Evolutionary conservation across 2,888 invertebrate species (phyloP), one percentile per base, ranked within the genome.

Genomic region (Drosophila nr. perissopoda): DNA sequence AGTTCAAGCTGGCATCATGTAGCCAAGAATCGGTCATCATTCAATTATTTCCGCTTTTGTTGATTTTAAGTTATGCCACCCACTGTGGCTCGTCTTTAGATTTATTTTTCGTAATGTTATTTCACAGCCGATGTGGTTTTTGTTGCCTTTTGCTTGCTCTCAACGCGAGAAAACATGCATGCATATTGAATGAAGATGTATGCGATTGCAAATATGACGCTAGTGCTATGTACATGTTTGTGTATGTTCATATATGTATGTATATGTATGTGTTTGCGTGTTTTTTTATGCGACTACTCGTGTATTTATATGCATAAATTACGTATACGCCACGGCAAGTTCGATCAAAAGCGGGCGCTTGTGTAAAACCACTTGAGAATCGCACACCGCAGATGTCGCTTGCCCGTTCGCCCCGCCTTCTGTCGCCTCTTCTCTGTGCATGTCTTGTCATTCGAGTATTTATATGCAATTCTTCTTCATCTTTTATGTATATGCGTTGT

Each of bases 391-490:
- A 64, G 38, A 31, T 56, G 33, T 31, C 62, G 21, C 45, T 16
- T 27, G 53, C 27, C 42, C 10, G n/a, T 21, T 16, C 53, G 21
- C 38, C 48, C 27, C 10, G 33, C 25, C 76, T n/a, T 11, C 36
- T 42, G 49, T 56, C 62, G 6, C n/a, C 31, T 4, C 25, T 21
- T 16, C 18, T n/a, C 13, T 33, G 18, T 59, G 38, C 60, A 69
- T 54, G 48, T 54, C 36, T 56, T 51, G 45, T 33, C 52, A 65
- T 69, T 56, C 62, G 40, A 72, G 83, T 83, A 87, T 88, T 86
- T 86, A 86, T 89, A 88, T 86, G 85, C 85, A 88, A 86, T 88
- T 88, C 87, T 72, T 83, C 82, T 83, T 88, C 85, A 86, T 86
- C 80, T 89, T 89, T 86, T 86, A 86, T 86, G 87, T 88, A 86